These are phyloP conservation scores for Sarcophaga bullata DNA, from an alignment of 1,140 invertebrate species.

Conservation along the genomic window DNA sequence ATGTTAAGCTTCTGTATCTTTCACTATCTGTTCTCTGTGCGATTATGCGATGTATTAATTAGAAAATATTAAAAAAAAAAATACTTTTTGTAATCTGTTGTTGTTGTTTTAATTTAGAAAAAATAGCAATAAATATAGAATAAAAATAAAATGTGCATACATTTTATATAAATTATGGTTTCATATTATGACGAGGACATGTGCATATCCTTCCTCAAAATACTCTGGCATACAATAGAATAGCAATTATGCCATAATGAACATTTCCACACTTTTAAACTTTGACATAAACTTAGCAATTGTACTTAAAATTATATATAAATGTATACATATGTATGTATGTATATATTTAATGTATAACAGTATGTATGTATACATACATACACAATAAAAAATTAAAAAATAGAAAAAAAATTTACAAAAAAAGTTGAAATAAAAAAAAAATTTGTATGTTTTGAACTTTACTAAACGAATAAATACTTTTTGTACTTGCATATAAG, in stretches of 20 bases:
- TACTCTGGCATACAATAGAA: neutral
- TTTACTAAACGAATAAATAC: neutral
- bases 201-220: neutral
- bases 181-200: neutral
- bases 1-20: no score
- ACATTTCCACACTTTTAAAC: constrained; percentile 24
- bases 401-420: neutral
- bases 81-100: no score
- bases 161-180: neutral
- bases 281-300: constrained; percentile 5
- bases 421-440: neutral
- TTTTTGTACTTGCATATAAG: no score
- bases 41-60: no score
- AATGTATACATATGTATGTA: neutral
- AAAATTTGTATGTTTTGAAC: neutral
- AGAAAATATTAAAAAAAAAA: no score
- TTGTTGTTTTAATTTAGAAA: no score
- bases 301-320: neutral
- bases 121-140: no score
- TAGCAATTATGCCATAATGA: constrained; percentile 11
- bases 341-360: neutral
- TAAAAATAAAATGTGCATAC: neutral
- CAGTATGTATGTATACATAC: neutral
- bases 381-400: neutral
- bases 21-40: no score